Evolutionary conservation across 2,888 invertebrate species (phyloP).

Genomic region (Andrena dorsata): DNA sequence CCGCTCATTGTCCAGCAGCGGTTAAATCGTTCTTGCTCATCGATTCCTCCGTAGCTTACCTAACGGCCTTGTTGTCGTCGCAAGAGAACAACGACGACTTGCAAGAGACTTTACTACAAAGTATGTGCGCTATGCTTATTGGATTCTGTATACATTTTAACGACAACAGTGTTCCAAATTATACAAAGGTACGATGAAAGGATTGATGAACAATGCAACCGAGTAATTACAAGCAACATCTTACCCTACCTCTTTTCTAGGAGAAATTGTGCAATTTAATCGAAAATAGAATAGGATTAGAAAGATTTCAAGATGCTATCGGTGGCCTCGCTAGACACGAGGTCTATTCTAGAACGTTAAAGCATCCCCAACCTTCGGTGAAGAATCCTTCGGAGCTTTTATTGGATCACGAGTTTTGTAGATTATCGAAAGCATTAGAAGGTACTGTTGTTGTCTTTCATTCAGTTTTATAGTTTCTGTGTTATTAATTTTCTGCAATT

Average conservation of each 20-base stretch:
- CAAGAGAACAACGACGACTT: conserved; percentile 96
- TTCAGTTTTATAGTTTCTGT: neutral
- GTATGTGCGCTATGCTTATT: conserved; percentile 96
- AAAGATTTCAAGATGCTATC: conserved; percentile 94
- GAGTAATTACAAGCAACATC: neutral
- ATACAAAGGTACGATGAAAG: conserved; percentile 87
- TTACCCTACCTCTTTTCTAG: conserved; percentile 76
- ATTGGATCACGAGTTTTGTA: conserved; percentile 98
- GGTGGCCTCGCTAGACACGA: conserved; percentile 95
- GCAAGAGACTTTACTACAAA: conserved; percentile 94
- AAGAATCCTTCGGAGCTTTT: conserved; percentile 92
- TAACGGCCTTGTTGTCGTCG: conserved; percentile 88
- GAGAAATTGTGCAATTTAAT: conserved; percentile 93
- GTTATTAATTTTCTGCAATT: neutral
- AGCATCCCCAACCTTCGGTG: conserved; percentile 95
- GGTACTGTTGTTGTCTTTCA: conserved; percentile 81
- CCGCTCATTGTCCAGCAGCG: conserved; percentile 92
- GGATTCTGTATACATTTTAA: conserved; percentile 96
- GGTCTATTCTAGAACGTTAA: conserved; percentile 95
- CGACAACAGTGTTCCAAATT: conserved; percentile 91
- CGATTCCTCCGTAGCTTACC: conserved; percentile 93
- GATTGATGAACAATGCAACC: neutral
- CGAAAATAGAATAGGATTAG: conserved; percentile 95
- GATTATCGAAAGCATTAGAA: conserved; percentile 93
- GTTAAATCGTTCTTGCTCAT: conserved; percentile 93